Conservation (phyloP, 53 echinoderm and acorn worm genomes). For the Antedon mediterranea region DNA sequence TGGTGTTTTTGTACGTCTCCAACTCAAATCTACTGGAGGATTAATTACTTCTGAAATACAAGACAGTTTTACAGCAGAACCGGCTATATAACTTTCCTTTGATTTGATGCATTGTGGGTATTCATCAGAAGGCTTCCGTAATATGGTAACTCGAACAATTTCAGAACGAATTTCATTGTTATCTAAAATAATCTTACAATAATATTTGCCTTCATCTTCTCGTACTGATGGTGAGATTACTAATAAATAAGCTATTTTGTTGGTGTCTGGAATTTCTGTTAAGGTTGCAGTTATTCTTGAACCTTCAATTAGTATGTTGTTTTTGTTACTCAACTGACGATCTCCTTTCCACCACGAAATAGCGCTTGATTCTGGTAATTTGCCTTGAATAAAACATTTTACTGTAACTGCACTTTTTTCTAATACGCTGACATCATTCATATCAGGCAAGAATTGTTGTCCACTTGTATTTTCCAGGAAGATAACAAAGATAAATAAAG, state of each 20-base stretch:
- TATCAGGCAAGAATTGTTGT: background rate
- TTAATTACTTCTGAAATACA: background rate
- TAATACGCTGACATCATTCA: background rate
- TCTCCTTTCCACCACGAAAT: background rate
- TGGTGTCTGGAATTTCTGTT: background rate
- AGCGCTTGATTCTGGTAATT: background rate
- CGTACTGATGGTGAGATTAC: background rate
- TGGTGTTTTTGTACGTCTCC: background rate
- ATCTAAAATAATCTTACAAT: background rate
- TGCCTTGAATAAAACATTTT: background rate
- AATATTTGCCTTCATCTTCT: background rate
- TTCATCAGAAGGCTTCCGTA: background rate
- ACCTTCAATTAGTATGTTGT: background rate
- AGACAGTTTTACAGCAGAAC: background rate
- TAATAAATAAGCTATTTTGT: background rate
- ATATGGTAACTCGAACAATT: background rate
- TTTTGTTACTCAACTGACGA: background rate
- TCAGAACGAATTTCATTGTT: background rate
- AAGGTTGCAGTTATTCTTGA: background rate
- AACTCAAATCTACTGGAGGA: background rate
- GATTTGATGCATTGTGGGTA: background rate
- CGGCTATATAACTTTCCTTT: background rate
- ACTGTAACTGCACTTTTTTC: background rate
- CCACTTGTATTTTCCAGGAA: background rate
- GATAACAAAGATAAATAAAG: background rate